Evolutionary conservation across 2,797 vertebrate species (phyloP).

Genomic region (Notoglanidium macrostoma): DNA sequence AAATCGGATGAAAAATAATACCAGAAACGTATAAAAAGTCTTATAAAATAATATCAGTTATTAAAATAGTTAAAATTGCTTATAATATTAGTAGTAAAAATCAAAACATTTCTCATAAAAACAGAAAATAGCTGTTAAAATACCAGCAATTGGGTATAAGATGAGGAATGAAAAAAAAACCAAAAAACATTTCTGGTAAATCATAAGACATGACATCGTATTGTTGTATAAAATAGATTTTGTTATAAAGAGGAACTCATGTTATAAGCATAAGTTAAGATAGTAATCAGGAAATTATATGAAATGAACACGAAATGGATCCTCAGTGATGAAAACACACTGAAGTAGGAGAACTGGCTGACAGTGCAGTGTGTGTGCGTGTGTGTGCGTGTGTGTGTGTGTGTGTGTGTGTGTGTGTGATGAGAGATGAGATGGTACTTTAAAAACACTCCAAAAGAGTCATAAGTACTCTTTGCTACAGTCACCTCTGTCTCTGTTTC

Average conservation of each 20-base stretch:
- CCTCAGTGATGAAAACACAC: not conserved
- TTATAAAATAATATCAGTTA: no score
- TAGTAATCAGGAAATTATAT: not conserved
- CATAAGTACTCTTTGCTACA: slow-evolving; percentile 54
- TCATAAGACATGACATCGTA: not conserved
- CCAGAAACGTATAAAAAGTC: no score
- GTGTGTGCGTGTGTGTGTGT: slow-evolving; percentile 19
- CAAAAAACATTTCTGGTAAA: not conserved
- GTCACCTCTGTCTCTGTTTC: slow-evolving; percentile 52
- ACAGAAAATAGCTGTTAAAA: not conserved
- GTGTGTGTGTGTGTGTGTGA: not conserved
- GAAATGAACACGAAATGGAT: not conserved
- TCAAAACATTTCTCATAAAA: not conserved
- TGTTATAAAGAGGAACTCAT: not conserved
- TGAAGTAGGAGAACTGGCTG: not conserved
- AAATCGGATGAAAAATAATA: no score
- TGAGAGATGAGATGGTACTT: not conserved
- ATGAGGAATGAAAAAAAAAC: no score
- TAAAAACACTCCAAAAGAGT: slow-evolving; percentile 3
- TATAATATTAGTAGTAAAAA: not conserved
- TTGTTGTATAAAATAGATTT: not conserved
- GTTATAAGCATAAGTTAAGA: not conserved
- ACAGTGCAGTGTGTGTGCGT: not conserved
- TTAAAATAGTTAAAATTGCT: no score
- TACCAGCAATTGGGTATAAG: not conserved